These are phyloP conservation scores for Plagodis dolabraria DNA, from an alignment of 2,888 invertebrate species.

Conservation along the genomic window DNA sequence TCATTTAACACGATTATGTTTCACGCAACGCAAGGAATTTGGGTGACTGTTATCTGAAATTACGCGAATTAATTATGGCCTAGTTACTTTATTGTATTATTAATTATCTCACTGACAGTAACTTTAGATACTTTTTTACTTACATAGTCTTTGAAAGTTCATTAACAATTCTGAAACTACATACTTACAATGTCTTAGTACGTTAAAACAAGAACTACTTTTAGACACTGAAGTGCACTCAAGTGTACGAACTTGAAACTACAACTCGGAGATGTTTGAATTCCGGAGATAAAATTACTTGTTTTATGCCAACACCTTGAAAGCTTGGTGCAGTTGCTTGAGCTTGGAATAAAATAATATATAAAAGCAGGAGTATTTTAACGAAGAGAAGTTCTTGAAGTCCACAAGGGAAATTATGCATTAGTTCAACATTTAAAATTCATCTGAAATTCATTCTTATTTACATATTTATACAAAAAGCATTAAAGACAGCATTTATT, in stretches of 20 bases:
- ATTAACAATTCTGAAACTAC: conserved; percentile 3
- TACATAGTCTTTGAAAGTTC: conserved; percentile 24
- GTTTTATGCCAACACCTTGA: conserved; percentile 41
- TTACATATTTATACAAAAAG: no score
- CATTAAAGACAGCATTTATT: neutral
- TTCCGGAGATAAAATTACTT: conserved; percentile 54
- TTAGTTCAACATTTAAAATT: no score
- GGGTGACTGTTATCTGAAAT: conserved; percentile 20
- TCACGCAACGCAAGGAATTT: conserved; percentile 26
- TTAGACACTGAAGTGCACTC: conserved; percentile 45
- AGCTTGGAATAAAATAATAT: conserved; percentile 13
- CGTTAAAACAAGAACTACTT: conserved; percentile 40
- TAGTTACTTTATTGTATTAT: conserved; percentile 6
- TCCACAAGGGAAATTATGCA: no score
- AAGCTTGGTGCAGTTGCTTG: conserved; percentile 32
- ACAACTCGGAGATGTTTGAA: conserved; percentile 48
- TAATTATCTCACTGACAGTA: neutral
- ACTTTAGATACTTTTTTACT: conserved; percentile 9
- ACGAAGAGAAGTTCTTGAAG: no score
- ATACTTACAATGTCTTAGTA: conserved; percentile 32
- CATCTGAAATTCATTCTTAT: no score
- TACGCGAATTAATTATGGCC: neutral
- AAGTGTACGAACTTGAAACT: conserved; percentile 48
- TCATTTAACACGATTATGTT: conserved; percentile 51
- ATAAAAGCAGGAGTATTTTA: conserved; percentile 4